Base-by-base conservation (phyloP, 2,113 vertebrate genomes). In the Geothlypis trichas region DNA sequence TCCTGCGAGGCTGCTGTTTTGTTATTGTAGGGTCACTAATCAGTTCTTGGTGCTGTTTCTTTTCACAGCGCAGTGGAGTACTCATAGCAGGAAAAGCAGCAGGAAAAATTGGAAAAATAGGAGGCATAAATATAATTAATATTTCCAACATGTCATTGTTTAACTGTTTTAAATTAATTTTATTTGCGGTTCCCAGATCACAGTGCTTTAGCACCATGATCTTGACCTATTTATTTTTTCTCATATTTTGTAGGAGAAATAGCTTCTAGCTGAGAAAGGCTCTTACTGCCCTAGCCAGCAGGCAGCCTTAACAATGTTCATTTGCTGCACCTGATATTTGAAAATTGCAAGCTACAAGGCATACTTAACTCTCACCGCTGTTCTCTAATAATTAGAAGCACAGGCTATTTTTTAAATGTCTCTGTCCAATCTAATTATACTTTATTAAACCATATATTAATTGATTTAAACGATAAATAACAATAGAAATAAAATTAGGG, bases 201-300 rank as follows among this genome's bases (percentile, higher is more conserved):
- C n/a, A 87, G 59, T 31, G 54, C 39, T 72, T 69, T 66, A 88
- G 35, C 47, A 68, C 33, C n/a, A 30, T 3, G 3, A 61, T 59
- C 46, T 54, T 97, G 89, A 88, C 84, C 89, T 96, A 94, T 81
- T 95, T 92, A 73, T 81, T 96, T 77, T 30, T 31, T 82, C 49
- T 93, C 23, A 6, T 77, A 33, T 63, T 82, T 68, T 55, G n/a
- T 54, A 58, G 49, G 75, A 81, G 69, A 47, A 90, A 80, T 3
- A 83, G 81, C 89, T 91, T 90, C 72, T 67, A 79, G 81, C 77
- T 82, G 75, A 88, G 75, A 76, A 91, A 86, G 90, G 18, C 90
- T 84, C 57, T 77, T 75, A 17, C 20, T 93, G 63, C 62, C 74
- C 80, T 75, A 57, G 62, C 77, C 89, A 84, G 81, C 90, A 84